Conservation (phyloP, 1,140 invertebrate species). For the Rhyzopertha dominica region DNA sequence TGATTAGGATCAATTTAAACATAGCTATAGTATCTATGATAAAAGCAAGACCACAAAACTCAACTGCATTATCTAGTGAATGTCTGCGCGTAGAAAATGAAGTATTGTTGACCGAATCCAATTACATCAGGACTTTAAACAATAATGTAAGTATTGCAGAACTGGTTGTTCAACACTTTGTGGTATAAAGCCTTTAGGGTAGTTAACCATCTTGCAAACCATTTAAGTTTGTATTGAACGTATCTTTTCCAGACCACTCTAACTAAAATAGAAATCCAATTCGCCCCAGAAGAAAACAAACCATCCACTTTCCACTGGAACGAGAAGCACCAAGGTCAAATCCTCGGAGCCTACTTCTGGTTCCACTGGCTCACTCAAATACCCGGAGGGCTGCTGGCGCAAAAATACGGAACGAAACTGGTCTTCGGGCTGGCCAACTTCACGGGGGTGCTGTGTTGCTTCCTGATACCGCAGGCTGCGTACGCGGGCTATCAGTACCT, state of each 20-base stretch:
- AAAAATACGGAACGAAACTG: slow-evolving; percentile 64
- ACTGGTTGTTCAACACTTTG: too few relatives aligned
- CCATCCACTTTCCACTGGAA: slow-evolving; percentile 70
- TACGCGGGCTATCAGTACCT: slow-evolving; percentile 56
- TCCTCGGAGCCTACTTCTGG: slow-evolving; percentile 71
- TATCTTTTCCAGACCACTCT: too few relatives aligned
- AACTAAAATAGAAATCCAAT: too few relatives aligned
- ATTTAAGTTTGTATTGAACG: too few relatives aligned
- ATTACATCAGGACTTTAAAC: too few relatives aligned
- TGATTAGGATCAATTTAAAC: slow-evolving; percentile 76
- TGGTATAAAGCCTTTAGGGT: too few relatives aligned
- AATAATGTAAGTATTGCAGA: too few relatives aligned
- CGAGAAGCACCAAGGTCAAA: slow-evolving; percentile 61
- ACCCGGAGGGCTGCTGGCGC: slow-evolving; percentile 66
- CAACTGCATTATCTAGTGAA: slow-evolving; percentile 31
- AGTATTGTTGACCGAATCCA: too few relatives aligned
- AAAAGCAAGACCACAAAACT: slow-evolving; percentile 34
- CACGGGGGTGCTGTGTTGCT: slow-evolving; percentile 61
- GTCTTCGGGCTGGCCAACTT: slow-evolving; percentile 67
- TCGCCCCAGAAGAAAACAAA: too few relatives aligned
- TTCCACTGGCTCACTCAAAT: slow-evolving; percentile 68
- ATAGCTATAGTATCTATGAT: slow-evolving; percentile 87
- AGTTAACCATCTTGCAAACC: too few relatives aligned
- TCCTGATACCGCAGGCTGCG: slow-evolving; percentile 63
- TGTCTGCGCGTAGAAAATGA: slow-evolving; percentile 28